Conservation (phyloP, 1,140 invertebrate species). For the Lasioglossum albipes region DNA sequence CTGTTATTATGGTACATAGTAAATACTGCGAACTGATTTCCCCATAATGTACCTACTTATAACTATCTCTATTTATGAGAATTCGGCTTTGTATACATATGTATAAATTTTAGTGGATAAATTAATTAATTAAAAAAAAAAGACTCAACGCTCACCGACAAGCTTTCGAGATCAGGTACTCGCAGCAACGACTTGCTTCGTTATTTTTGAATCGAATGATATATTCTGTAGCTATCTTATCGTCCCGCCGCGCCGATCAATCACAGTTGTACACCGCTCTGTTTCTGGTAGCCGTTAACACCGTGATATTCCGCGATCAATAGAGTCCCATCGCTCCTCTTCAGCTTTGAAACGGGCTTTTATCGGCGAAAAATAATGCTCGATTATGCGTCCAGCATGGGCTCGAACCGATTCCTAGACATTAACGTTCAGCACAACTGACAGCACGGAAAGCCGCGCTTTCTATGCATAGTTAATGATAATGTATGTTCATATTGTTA, state of each 20-base stretch:
- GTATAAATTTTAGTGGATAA: too few relatives aligned
- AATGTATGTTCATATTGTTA: not conserved
- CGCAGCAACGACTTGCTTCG: too few relatives aligned
- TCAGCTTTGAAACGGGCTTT: slow-evolving; percentile 19
- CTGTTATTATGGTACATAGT: too few relatives aligned
- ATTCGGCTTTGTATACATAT: too few relatives aligned
- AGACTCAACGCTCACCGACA: too few relatives aligned
- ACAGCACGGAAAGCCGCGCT: not conserved
- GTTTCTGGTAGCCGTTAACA: not conserved
- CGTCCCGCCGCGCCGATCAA: not conserved
- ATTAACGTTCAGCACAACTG: not conserved
- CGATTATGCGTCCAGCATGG: not conserved
- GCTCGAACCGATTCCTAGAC: not conserved
- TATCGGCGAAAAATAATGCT: slow-evolving; percentile 22
- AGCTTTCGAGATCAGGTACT: not conserved
- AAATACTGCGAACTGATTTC: too few relatives aligned
- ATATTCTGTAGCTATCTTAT: not conserved
- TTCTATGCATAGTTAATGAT: not conserved
- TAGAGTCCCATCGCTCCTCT: slow-evolving; percentile 2
- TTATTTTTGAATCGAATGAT: not conserved
- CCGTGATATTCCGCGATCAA: slow-evolving; percentile 25
- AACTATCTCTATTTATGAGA: too few relatives aligned
- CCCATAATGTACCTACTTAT: too few relatives aligned
- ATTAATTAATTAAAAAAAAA: too few relatives aligned
- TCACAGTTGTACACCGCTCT: not conserved